Conservation (phyloP, 1,140 invertebrate species). For the Melipona quadrifasciata region DNA sequence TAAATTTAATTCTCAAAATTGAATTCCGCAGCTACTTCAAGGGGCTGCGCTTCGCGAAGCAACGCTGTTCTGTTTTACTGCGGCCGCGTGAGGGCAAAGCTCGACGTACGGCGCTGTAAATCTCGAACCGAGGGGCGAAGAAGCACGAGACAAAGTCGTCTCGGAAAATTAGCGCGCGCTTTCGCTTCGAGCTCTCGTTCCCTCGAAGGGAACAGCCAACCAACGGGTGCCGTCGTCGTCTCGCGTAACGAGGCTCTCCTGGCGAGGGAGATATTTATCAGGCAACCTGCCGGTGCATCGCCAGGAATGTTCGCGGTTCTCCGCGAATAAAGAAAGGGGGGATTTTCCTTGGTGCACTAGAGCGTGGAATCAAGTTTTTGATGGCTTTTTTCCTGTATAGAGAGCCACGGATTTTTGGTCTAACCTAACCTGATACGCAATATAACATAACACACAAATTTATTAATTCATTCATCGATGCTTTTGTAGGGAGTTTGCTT, state of each 20-base stretch:
- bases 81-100: background rate
- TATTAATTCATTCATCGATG: too few relatives aligned
- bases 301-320: background rate
- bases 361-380: background rate
- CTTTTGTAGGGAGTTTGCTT: too few relatives aligned
- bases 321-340: too few relatives aligned
- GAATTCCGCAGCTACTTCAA: slow-evolving; percentile 32
- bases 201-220: background rate
- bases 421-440: background rate
- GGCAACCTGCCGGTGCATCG: background rate
- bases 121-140: background rate
- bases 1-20: slow-evolving; percentile 50
- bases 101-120: slow-evolving; percentile 35
- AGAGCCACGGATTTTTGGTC: background rate
- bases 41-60: background rate
- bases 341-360: background rate
- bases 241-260: background rate
- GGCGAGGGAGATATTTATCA: background rate
- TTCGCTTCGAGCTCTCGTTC: background rate
- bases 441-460: too few relatives aligned
- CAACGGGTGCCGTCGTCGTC: background rate
- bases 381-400: background rate
- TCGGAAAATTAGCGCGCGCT: slow-evolving; percentile 36
- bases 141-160: slow-evolving; percentile 28
- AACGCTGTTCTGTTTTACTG: slow-evolving; percentile 9